Base-by-base conservation (phyloP, 2,797 vertebrate genomes). In the Onychomys leucogaster region DNA sequence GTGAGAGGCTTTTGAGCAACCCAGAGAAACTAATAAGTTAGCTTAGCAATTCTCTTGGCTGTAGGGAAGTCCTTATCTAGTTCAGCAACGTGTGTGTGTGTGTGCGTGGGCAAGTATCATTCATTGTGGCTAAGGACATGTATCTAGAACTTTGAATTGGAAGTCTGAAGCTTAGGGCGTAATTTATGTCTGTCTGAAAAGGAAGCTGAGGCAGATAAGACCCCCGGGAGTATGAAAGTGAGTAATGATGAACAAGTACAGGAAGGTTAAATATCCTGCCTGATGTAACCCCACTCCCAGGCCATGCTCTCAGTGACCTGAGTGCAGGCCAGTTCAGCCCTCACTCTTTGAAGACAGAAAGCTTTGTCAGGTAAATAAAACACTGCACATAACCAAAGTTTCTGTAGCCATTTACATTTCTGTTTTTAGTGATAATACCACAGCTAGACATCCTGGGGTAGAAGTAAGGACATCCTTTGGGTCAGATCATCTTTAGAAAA, bases 401-500 rank as follows among this genome's bases (percentile, higher is more conserved):
- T 2, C 52, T 37, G 0, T 67, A 52, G 23, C 23, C 21, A 12
- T 82, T 90, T 37, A 27, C 32, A 19, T 88, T 97, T 77, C 69
- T 77, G 46, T 77, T 91, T 92, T 52, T n/a, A 86, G 37, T 83
- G 14, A 25, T 37, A 37, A 92, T 92, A 16, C 46, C 11, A 80
- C 34, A 29, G 14, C 41, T 76, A 87, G 73, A 73, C 94, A 81
- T 92, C 78, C 41, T 89, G 52, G 32, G 32, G 69, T 90, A 82
- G 90, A 25, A 88, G 21, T 55, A 80, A 89, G 17, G 34, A 6
- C 6, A 88, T 96, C 73, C 52, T 59, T 94, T 94, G 55, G 52
- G 19, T 91, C 89, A 91, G 37, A 71, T 55, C 41, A 34, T 90
- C 83, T 94, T 97, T 19, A 88, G 90, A 75, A 92, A 96, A 89